A percentile compares a stretch with the other conserved stretches of the same genome.
phyloP scores from a whole-genome alignment of 2,113 vertebrate genomes.

The Campylomormyrus tamandua region DNA sequence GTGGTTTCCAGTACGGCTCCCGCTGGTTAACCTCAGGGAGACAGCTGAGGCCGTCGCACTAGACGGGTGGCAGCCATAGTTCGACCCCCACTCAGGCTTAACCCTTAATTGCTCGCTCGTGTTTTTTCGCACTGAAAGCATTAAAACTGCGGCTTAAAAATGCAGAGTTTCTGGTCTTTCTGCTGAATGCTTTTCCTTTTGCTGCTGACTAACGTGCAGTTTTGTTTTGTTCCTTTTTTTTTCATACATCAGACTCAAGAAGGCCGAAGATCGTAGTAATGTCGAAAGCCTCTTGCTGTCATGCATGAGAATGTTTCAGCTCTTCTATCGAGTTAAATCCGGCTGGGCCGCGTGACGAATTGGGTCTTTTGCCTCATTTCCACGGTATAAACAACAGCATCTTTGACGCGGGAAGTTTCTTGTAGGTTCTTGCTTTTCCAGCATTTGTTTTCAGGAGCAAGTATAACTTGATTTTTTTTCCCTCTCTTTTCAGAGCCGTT shows the following conservation, averaged over 20 bases:
- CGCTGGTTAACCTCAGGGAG: conserved; percentile 49
- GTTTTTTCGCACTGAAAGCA: neutral
- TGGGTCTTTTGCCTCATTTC: neutral
- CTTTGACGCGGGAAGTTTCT: neutral
- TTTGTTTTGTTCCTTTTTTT: neutral
- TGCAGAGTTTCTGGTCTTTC: neutral
- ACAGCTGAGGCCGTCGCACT: conserved; percentile 29
- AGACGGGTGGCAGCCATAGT: conserved; percentile 26
- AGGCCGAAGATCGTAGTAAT: neutral
- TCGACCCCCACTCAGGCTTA: neutral
- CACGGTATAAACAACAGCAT: neutral
- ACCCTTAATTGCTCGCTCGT: neutral
- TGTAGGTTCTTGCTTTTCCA: neutral
- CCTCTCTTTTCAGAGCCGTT: neutral
- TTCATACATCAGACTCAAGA: neutral
- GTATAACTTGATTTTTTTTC: neutral
- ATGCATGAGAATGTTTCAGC: neutral
- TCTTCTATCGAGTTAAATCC: neutral
- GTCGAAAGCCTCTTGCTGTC: neutral
- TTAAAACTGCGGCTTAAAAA: neutral
- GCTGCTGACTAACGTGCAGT: neutral
- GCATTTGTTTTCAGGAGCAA: neutral
- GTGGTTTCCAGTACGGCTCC: conserved; percentile 28
- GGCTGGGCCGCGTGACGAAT: neutral
- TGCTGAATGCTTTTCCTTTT: neutral